A percentile compares a stretch with the other conserved stretches of the same genome.
Evolutionary conservation across 2,113 vertebrate genomes (phyloP).

Genomic region (Taurulus bubalis): DNA sequence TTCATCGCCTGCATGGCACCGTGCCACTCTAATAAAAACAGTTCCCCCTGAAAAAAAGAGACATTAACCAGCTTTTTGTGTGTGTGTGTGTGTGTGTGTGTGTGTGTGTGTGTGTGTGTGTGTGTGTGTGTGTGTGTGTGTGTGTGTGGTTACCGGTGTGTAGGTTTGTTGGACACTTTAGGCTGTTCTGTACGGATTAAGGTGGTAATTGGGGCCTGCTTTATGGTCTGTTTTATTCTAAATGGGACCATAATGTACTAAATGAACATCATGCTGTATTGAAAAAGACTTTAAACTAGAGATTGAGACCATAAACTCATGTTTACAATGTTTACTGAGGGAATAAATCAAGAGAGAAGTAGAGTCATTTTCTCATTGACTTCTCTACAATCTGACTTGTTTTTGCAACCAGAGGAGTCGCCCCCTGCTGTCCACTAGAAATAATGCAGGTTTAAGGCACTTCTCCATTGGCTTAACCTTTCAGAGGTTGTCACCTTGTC

Average conservation of each 20-base stretch:
- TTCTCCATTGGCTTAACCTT: too few relatives aligned
- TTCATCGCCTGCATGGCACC: neutral
- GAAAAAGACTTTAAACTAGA: neutral
- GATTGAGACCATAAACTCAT: neutral
- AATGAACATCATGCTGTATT: neutral
- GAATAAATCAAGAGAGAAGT: neutral
- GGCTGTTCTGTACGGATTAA: neutral
- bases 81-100: neutral
- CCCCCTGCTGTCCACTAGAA: neutral
- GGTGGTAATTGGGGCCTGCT: neutral
- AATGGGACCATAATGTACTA: neutral
- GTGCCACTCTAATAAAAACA: slow-evolving; percentile 25
- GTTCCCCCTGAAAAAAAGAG: neutral
- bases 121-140: neutral
- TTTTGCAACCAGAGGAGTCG: neutral
- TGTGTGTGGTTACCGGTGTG: neutral
- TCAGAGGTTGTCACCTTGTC: too few relatives aligned
- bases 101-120: neutral
- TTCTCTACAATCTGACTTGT: neutral
- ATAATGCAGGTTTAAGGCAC: neutral
- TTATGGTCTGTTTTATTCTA: neutral
- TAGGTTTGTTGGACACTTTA: slow-evolving; percentile 19
- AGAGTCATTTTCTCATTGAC: neutral
- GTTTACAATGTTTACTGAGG: neutral
- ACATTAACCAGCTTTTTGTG: neutral